Percentiles rank a stretch among this genome's conserved stretches.
Evolutionary conservation across 2,113 vertebrate genomes (phyloP).

Genomic region (Albula glossodonta): DNA sequence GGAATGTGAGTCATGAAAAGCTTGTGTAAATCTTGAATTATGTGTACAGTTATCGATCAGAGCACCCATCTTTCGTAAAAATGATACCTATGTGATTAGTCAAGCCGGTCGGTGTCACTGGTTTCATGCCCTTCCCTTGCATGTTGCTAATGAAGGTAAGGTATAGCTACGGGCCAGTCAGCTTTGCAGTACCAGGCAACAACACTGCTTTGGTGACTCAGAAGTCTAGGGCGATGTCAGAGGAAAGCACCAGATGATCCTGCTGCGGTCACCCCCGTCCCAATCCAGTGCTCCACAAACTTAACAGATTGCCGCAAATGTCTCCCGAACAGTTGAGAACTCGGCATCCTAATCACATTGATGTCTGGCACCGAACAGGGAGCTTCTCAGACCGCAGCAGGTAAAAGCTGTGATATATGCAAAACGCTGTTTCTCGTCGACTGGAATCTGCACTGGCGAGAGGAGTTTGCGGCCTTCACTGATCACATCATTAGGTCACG

Average conservation of each 20-base stretch:
- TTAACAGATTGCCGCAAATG: not conserved
- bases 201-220: too few relatives aligned
- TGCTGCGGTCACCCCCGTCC: not conserved
- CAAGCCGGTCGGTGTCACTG: too few relatives aligned
- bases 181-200: too few relatives aligned
- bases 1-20: not conserved
- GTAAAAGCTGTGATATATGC: not conserved
- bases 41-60: too few relatives aligned
- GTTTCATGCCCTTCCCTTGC: too few relatives aligned
- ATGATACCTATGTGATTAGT: too few relatives aligned
- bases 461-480: not conserved
- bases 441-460: not conserved
- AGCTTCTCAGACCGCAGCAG: not conserved
- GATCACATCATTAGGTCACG: not conserved
- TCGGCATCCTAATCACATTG: not conserved
- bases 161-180: too few relatives aligned
- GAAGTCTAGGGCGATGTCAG: not conserved
- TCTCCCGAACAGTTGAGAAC: not conserved
- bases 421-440: not conserved
- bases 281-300: not conserved
- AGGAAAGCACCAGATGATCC: not conserved
- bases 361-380: not conserved
- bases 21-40: not conserved
- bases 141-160: too few relatives aligned
- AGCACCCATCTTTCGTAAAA: too few relatives aligned